Base-by-base conservation (phyloP, 2,797 vertebrate species). In the Aratinga solstitialis region DNA sequence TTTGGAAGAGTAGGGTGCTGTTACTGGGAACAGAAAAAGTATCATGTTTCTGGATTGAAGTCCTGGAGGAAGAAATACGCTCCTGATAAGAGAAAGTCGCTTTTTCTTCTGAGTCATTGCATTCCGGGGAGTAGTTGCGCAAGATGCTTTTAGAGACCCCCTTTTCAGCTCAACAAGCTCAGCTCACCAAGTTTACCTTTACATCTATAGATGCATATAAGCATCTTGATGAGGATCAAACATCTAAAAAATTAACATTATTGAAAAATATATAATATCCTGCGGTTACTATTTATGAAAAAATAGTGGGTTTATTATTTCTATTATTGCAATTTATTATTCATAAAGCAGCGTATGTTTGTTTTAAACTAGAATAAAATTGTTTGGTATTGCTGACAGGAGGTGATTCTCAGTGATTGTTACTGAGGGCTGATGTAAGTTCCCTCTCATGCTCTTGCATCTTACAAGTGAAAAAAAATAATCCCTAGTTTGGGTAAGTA, bases 71-170 rank as follows among this genome's bases (percentile, higher is more conserved):
- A 96, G 76, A 93, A 96, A 79, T 45, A 58, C 0, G 0, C 15
- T 86, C 45, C 89, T 89, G 95, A 94, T 96, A 97, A 96, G 87
- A 78, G 61, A 74, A 87, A 91, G 87, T 58, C 0, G 1, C 69
- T 54, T 92, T 92, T 95, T 87, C 43, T 93, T 90, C 84, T 96
- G 95, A 96, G 94, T 96, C 94, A 94, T 76, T 75, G 20, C 93
- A 93, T 96, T 96, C 95, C 93, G 81, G 56, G 62, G 22, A 86
- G 76, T 23, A 13, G 13, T 96, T 96, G 90, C 0, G 1, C 69
- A 96, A 96, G 85, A 26, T 91, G 91, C 93, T 95, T 94, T 95
- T n/a, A 69, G 80, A 88, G 91, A 87, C 69, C 75, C 61, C 61
- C 34, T 24, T 87, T 78, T 58, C 69, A 76, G 50, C 36, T 72